A percentile compares a stretch with the other conserved stretches of the same genome.
Conservation (phyloP, 1,140 invertebrate species). For the Drosophila pseudoananassae region DNA sequence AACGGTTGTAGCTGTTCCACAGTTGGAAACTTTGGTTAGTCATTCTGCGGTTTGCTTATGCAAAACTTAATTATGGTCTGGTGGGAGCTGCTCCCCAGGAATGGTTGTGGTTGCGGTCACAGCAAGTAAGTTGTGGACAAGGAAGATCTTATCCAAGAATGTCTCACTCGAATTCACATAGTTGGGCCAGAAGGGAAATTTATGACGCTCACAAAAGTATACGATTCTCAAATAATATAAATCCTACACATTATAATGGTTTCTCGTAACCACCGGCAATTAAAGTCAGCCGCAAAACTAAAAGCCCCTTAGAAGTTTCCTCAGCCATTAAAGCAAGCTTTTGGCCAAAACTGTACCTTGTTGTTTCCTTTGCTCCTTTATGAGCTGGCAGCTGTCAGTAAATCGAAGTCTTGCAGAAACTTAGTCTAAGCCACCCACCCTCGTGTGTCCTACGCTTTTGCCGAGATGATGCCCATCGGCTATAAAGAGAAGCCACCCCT, state of each 20-base stretch:
- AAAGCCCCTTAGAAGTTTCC: background rate
- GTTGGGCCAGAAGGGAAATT: background rate
- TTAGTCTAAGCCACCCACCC: conserved; percentile 6
- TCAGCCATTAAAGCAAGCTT: conserved; percentile 12
- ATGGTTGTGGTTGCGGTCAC: background rate
- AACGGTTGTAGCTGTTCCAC: conserved; percentile 1
- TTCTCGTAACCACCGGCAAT: background rate
- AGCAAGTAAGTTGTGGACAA: background rate
- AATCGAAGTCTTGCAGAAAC: conserved; percentile 28
- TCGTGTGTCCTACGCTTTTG: background rate
- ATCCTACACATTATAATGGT: background rate
- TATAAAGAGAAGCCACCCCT: conserved; percentile 38
- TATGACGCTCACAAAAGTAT: background rate
- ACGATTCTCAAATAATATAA: background rate
- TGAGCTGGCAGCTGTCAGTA: conserved; percentile 22
- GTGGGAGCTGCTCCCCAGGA: conserved; percentile 2
- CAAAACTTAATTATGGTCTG: conserved; percentile 33
- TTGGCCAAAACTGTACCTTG: conserved; percentile 44
- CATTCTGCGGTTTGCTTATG: conserved; percentile 34
- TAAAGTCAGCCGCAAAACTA: conserved; percentile 9
- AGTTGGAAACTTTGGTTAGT: conserved; percentile 24
- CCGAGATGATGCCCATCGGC: conserved; percentile 31
- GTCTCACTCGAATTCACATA: background rate
- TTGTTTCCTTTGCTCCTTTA: background rate
- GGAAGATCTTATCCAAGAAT: background rate